Percentiles rank a stretch among this genome's conserved stretches.
Conservation (phyloP, 2,113 vertebrate species). For the Perca flavescens region DNA sequence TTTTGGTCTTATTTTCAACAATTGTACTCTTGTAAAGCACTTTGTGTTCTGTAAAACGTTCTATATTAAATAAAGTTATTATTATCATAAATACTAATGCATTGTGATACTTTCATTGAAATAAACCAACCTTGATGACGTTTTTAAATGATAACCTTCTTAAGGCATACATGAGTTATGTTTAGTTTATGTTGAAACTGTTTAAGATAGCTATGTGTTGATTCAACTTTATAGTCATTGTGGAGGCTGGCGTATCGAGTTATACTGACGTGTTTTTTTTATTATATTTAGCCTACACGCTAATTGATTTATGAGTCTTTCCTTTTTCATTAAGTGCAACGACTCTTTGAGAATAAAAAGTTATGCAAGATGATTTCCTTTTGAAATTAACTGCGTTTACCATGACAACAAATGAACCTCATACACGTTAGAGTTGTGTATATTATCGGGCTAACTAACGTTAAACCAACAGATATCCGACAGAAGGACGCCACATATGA, state of each 20-base stretch:
- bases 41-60: too few relatives aligned
- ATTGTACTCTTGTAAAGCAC: too few relatives aligned
- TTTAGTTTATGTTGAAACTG: not conserved
- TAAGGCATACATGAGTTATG: too few relatives aligned
- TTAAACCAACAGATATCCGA: not conserved
- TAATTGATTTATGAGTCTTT: too few relatives aligned
- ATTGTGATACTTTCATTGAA: too few relatives aligned
- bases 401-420: not conserved
- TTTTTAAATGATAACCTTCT: too few relatives aligned
- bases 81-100: too few relatives aligned
- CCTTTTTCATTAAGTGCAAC: not conserved
- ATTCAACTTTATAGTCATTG: not conserved
- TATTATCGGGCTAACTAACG: not conserved
- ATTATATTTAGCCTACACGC: accelerated
- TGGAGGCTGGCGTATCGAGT: not conserved
- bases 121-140: too few relatives aligned
- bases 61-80: too few relatives aligned
- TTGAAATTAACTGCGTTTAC: not conserved
- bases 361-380: accelerated
- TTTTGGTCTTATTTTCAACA: too few relatives aligned
- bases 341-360: not conserved
- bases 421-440: slow-evolving; percentile 15
- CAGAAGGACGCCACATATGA: accelerated
- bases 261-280: not conserved
- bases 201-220: too few relatives aligned